Evolutionary conservation across 2,888 invertebrate species (phyloP).

Genomic region (Epiblema foenella): DNA sequence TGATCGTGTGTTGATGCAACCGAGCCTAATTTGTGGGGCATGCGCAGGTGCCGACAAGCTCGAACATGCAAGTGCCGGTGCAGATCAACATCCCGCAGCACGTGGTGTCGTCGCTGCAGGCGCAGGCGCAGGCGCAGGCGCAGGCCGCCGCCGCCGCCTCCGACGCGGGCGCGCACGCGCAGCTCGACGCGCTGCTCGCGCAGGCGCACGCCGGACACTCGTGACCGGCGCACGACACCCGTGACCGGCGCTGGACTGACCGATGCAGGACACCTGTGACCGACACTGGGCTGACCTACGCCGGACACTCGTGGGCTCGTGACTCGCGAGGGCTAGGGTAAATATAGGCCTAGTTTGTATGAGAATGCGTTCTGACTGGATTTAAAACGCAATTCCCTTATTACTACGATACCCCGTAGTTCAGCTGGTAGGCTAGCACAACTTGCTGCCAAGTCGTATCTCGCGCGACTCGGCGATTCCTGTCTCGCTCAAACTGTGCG

Average conservation of each 20-base stretch:
- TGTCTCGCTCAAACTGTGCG: too few relatives aligned
- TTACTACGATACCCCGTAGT: too few relatives aligned
- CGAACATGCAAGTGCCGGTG: constrained; percentile 85
- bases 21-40: not conserved
- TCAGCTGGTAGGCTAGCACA: too few relatives aligned
- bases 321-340: too few relatives aligned
- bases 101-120: constrained; percentile 72
- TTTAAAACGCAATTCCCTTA: not conserved
- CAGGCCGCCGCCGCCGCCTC: too few relatives aligned
- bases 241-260: constrained; percentile 57
- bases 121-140: constrained; percentile 51
- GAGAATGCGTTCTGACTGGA: not conserved
- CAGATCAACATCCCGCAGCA: constrained; percentile 88
- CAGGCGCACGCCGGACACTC: constrained; percentile 47
- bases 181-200: constrained; percentile 64
- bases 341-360: too few relatives aligned
- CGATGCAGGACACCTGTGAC: not conserved
- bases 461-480: too few relatives aligned
- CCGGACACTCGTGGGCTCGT: too few relatives aligned
- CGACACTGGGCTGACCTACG: not conserved
- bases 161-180: constrained; percentile 42
- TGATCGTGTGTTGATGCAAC: too few relatives aligned
- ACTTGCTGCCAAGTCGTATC: too few relatives aligned
- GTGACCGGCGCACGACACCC: constrained; percentile 54
- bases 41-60: constrained; percentile 84